phyloP scores from a whole-genome alignment of 2,113 vertebrate species.

The Furnarius figulus region DNA sequence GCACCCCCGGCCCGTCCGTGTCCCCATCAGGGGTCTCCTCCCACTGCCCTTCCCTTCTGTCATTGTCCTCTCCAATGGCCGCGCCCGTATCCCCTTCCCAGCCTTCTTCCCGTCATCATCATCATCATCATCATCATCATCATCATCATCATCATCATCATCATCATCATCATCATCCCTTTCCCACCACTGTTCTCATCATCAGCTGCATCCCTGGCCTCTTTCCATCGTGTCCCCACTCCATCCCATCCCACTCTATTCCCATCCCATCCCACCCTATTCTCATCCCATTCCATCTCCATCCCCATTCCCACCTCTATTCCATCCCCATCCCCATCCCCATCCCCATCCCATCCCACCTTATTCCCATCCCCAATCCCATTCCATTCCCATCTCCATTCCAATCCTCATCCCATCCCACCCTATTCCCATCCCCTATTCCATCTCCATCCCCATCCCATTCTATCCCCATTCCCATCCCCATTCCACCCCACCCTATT shows the following conservation, averaged over 20 bases:
- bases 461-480: neutral
- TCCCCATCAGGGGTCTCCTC: neutral
- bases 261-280: too few relatives aligned
- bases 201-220: neutral
- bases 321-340: too few relatives aligned
- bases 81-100: neutral
- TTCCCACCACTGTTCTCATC: fast-evolving
- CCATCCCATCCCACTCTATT: neutral
- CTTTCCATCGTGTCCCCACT: neutral
- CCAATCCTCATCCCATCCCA: too few relatives aligned
- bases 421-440: too few relatives aligned
- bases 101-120: neutral
- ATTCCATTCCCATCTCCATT: too few relatives aligned
- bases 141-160: too few relatives aligned
- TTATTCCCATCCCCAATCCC: neutral
- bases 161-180: too few relatives aligned
- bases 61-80: neutral
- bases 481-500: too few relatives aligned
- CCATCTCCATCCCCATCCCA: neutral
- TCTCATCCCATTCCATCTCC: too few relatives aligned
- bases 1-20: neutral
- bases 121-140: too few relatives aligned
- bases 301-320: neutral
- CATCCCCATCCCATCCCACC: too few relatives aligned
- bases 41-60: fast-evolving